A percentile compares a stretch with the other conserved stretches of the same genome.
Conservation (phyloP, 1,140 invertebrate genomes). For the Lordiphosa collinella region DNA sequence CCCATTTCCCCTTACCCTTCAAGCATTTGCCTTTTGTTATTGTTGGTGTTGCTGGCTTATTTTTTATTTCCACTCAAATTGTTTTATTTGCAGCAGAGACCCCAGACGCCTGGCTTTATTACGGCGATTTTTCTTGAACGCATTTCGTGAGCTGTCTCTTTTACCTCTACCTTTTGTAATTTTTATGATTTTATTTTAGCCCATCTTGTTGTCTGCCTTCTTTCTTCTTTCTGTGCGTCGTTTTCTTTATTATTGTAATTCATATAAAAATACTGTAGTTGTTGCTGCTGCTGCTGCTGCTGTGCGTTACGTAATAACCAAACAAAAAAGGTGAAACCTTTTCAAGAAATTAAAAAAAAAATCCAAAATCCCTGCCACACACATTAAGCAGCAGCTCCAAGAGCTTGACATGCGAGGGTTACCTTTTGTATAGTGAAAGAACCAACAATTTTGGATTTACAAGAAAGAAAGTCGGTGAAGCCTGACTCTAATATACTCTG, state of each 20-base stretch:
- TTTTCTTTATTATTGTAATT: constrained; percentile 72
- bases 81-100: constrained; percentile 64
- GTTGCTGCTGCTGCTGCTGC: constrained; percentile 12
- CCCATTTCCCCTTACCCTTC: constrained; percentile 11
- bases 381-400: constrained; percentile 15
- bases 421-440: no score
- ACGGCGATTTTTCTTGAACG: constrained; percentile 74
- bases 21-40: constrained; percentile 2
- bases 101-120: constrained; percentile 66
- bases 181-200: constrained; percentile 72
- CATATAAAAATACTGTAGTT: constrained; percentile 54
- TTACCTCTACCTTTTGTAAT: constrained; percentile 70
- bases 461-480: no score
- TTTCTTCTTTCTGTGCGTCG: constrained; percentile 25
- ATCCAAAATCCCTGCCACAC: constrained; percentile 48
- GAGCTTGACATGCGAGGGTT: constrained; percentile 33
- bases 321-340: constrained; percentile 44
- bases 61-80: constrained; percentile 77
- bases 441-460: no score
- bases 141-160: constrained; percentile 56
- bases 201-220: constrained; percentile 10
- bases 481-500: no score
- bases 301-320: constrained; percentile 54
- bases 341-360: constrained; percentile 69
- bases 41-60: constrained; percentile 50